Conservation (phyloP, 2,888 invertebrate species). For the Laothoe populi region DNA sequence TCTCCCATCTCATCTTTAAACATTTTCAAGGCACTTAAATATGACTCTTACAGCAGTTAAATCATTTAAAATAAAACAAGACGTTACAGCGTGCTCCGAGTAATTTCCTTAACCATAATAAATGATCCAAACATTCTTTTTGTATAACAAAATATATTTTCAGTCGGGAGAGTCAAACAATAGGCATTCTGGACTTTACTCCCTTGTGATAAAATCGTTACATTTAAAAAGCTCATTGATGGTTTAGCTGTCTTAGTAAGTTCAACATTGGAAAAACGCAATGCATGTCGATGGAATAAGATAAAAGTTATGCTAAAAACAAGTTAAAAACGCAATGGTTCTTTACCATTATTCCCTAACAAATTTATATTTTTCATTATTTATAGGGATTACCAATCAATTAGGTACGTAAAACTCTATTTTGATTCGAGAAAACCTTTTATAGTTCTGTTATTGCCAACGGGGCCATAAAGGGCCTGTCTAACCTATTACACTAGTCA, state of each 20-base stretch:
- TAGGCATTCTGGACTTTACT: slow-evolving; percentile 6
- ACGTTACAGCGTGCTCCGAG: slow-evolving; percentile 6
- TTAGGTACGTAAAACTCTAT: too few species aligned
- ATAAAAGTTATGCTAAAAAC: not conserved
- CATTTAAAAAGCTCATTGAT: not conserved
- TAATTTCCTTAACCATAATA: slow-evolving; percentile 21
- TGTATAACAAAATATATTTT: slow-evolving; percentile 13
- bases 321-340: not conserved
- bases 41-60: slow-evolving; percentile 22
- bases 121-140: slow-evolving; percentile 13
- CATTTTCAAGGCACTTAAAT: slow-evolving; percentile 14
- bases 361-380: too few species aligned
- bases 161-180: not conserved
- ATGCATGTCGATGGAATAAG: not conserved
- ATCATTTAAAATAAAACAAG: slow-evolving; percentile 15
- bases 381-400: too few species aligned
- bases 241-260: not conserved
- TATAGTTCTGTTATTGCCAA: too few species aligned
- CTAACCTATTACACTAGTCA: too few species aligned
- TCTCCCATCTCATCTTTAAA: slow-evolving; percentile 8
- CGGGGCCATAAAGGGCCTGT: too few species aligned
- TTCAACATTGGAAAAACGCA: not conserved
- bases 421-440: too few species aligned
- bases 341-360: too few species aligned
- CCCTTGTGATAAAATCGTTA: slow-evolving; percentile 19